Conservation (phyloP, 1,140 invertebrate genomes). For the Plectrocnemia conspersa region DNA sequence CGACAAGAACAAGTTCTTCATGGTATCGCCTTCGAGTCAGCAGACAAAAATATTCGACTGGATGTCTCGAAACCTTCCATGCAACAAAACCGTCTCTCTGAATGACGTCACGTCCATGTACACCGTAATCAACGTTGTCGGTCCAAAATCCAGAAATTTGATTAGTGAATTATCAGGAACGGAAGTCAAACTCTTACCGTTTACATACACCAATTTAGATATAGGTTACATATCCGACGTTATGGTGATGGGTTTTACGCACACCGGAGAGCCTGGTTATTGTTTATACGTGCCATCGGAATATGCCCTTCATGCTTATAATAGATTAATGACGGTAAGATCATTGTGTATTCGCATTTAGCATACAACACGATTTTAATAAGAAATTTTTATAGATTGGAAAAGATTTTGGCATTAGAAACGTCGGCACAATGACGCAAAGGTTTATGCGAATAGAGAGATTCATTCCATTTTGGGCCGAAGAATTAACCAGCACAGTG, state of each 20-base stretch:
- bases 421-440: slow-evolving; percentile 73
- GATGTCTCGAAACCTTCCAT: slow-evolving; percentile 64
- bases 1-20: slow-evolving; percentile 67
- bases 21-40: slow-evolving; percentile 80
- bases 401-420: slow-evolving; percentile 63
- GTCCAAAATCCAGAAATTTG: slow-evolving; percentile 68
- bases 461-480: slow-evolving; percentile 60
- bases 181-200: slow-evolving; percentile 64
- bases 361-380: slow-evolving; percentile 11
- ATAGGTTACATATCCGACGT: slow-evolving; percentile 73
- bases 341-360: slow-evolving; percentile 3
- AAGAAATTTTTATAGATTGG: slow-evolving; percentile 42
- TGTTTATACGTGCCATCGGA: slow-evolving; percentile 75
- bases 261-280: slow-evolving; percentile 80
- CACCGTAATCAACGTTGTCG: slow-evolving; percentile 79
- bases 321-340: slow-evolving; percentile 58
- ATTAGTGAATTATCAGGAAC: slow-evolving; percentile 71
- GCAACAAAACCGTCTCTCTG: slow-evolving; percentile 60
- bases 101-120: slow-evolving; percentile 78
- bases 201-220: slow-evolving; percentile 72
- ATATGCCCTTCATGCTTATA: slow-evolving; percentile 77
- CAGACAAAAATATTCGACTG: slow-evolving; percentile 72
- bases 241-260: slow-evolving; percentile 74
- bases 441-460: slow-evolving; percentile 64
- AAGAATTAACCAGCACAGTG: slow-evolving; percentile 67